Conservation (phyloP, 2,113 vertebrate species). For the Clarias batrachus region DNA sequence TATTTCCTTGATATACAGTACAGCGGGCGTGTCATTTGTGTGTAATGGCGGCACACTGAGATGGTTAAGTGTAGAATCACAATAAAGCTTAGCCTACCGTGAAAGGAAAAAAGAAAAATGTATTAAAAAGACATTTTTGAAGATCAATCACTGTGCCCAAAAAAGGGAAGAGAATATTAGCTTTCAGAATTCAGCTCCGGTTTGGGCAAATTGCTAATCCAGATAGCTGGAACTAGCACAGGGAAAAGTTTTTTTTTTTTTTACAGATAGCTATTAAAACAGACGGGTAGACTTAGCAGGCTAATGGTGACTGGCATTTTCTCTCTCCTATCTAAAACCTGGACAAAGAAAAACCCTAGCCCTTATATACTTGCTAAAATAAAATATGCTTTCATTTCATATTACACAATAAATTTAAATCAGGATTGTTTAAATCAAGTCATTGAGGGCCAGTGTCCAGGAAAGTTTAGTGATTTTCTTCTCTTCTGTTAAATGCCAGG, state of each 20-base stretch:
- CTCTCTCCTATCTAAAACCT: neutral
- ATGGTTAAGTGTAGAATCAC: slow-evolving; percentile 19
- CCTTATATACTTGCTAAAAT: neutral
- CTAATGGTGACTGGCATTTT: neutral
- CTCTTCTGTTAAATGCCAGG: too few species aligned
- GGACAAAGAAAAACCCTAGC: neutral
- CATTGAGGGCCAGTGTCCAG: too few species aligned
- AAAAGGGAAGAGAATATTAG: slow-evolving; percentile 11
- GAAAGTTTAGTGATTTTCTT: too few species aligned
- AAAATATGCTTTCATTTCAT: neutral
- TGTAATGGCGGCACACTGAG: neutral
- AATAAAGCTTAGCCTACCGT: slow-evolving; percentile 49
- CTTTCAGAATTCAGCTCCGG: neutral
- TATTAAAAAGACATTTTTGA: slow-evolving; percentile 1
- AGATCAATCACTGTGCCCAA: slow-evolving; percentile 52
- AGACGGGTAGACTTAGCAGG: neutral
- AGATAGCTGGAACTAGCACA: neutral
- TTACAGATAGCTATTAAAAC: neutral
- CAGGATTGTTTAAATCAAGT: too few species aligned
- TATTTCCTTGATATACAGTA: neutral
- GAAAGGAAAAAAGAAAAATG: slow-evolving; percentile 56
- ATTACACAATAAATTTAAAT: neutral
- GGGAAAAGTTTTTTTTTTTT: neutral
- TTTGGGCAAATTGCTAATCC: neutral
- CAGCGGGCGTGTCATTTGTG: neutral